Percentiles rank a stretch among this genome's conserved stretches.
Conservation (phyloP, 1,140 invertebrate species). For the Heliconius hewitsoni region DNA sequence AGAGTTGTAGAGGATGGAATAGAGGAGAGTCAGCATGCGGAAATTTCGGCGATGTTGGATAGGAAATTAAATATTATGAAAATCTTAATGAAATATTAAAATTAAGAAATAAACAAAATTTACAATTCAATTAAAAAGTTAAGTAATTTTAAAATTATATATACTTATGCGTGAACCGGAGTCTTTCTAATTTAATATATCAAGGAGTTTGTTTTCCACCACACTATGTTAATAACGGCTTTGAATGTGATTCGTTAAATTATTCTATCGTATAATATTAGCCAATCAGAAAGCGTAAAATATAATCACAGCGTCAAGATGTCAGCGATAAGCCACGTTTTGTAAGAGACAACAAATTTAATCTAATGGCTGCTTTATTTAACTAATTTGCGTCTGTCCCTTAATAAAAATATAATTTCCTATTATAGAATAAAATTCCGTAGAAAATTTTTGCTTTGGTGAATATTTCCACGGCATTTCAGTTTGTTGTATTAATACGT, state of each 20-base stretch:
- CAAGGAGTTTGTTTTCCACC: conserved; percentile 14
- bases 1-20: no score
- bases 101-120: no score
- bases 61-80: no score
- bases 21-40: no score
- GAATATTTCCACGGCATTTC: conserved; percentile 1
- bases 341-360: conserved; percentile 39
- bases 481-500: background rate
- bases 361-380: conserved; percentile 53
- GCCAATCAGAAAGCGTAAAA: conserved; percentile 15
- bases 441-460: background rate
- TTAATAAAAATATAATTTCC: conserved; percentile 39
- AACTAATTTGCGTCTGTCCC: conserved; percentile 47
- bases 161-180: conserved; percentile 8
- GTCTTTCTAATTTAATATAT: background rate
- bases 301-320: conserved; percentile 16
- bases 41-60: no score
- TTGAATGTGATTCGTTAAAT: conserved; percentile 15
- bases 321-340: conserved; percentile 40
- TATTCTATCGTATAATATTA: background rate
- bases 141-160: no score
- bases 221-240: background rate
- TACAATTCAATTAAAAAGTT: no score
- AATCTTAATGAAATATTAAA: no score
- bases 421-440: conserved; percentile 23